Conservation (phyloP, 1,140 invertebrate genomes). For the Aethina tumida region DNA sequence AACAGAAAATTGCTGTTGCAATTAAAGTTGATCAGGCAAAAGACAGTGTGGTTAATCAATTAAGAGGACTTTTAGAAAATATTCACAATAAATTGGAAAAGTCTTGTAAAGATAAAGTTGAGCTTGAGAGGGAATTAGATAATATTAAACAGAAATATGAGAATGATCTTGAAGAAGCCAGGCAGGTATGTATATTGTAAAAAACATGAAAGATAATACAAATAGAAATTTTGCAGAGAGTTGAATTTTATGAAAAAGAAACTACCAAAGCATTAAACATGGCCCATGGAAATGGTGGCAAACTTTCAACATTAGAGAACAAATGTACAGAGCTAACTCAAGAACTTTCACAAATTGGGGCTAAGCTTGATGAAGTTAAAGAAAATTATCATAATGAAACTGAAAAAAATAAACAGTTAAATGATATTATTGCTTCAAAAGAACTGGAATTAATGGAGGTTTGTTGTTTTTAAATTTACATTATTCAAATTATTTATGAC, state of each 20-base stretch:
- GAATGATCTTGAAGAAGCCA: slow-evolving; percentile 24
- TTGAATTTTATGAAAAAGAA: slow-evolving; percentile 52
- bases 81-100: slow-evolving; percentile 31
- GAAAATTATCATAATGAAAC: slow-evolving; percentile 41
- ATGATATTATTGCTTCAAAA: slow-evolving; percentile 41
- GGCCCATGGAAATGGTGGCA: slow-evolving; percentile 56
- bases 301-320: slow-evolving; percentile 37
- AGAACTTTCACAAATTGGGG: slow-evolving; percentile 38
- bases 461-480: too few relatives aligned
- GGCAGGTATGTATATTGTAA: slow-evolving; percentile 17
- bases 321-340: slow-evolving; percentile 15
- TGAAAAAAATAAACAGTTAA: slow-evolving; percentile 41
- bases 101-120: slow-evolving; percentile 21
- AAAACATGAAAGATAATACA: background rate
- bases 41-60: slow-evolving; percentile 53
- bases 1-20: slow-evolving; percentile 68
- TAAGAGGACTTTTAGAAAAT: slow-evolving; percentile 45
- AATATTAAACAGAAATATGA: slow-evolving; percentile 25
- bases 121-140: slow-evolving; percentile 20
- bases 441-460: slow-evolving; percentile 45
- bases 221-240: slow-evolving; percentile 40
- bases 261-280: slow-evolving; percentile 53
- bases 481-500: too few relatives aligned
- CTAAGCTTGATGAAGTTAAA: slow-evolving; percentile 37
- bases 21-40: slow-evolving; percentile 64